Conservation (phyloP, 2,113 vertebrate genomes). For the Tragelaphus imberbis region DNA sequence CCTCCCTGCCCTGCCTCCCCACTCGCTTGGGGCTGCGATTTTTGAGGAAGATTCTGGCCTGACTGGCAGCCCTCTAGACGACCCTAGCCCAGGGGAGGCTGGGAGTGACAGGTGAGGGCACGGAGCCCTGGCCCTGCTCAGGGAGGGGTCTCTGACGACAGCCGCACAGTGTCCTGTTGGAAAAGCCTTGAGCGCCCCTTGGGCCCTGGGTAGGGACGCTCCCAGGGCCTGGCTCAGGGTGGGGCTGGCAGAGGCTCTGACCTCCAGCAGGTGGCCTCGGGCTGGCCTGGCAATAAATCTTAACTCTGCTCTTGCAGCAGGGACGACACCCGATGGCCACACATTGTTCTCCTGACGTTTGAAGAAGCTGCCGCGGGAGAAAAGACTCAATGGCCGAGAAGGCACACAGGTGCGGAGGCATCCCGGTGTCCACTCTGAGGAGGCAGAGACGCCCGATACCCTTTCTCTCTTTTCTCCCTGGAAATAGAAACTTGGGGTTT, state of each 20-base stretch:
- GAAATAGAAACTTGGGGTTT: neutral
- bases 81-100: accelerated
- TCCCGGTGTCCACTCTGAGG: neutral
- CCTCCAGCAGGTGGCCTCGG: neutral
- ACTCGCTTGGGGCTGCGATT: neutral
- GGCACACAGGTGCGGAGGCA: neutral
- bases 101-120: neutral
- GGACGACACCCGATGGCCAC: neutral
- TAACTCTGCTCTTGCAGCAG: neutral
- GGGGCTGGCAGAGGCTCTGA: neutral
- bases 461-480: neutral
- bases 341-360: neutral
- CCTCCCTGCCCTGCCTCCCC: neutral
- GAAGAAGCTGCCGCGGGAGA: neutral
- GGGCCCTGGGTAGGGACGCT: neutral
- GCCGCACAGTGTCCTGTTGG: neutral
- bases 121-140: neutral
- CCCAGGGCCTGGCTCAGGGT: neutral
- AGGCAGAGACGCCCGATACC: neutral
- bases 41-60: neutral
- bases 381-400: accelerated
- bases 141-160: neutral
- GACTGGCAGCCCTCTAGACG: accelerated
- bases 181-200: neutral
- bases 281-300: neutral